phyloP scores from a whole-genome alignment of 1,140 invertebrate species.

The Anastrepha ludens region DNA sequence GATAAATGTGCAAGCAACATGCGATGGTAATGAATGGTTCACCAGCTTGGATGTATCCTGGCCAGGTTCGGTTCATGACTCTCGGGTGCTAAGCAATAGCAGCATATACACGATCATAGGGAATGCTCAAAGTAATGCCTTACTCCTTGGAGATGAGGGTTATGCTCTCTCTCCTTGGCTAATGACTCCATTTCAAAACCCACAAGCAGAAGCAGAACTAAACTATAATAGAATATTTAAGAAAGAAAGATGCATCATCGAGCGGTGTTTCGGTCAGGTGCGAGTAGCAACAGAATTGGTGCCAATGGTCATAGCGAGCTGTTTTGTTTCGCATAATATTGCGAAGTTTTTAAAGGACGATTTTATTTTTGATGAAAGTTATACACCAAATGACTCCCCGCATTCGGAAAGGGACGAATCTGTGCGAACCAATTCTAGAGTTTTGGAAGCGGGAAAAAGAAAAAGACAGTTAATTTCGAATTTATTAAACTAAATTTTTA shows the following conservation, averaged over 20 bases:
- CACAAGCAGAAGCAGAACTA: background rate
- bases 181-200: conserved; percentile 53
- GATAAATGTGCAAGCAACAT: conserved; percentile 55
- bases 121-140: conserved; percentile 23
- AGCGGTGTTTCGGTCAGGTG: conserved; percentile 51
- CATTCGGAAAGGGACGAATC: too few relatives aligned
- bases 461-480: too few relatives aligned
- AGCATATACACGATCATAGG: background rate
- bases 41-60: conserved; percentile 50
- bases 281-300: background rate
- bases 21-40: conserved; percentile 47
- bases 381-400: too few relatives aligned
- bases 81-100: conserved; percentile 33
- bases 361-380: too few relatives aligned
- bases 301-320: conserved; percentile 6
- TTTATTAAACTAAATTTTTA: too few relatives aligned
- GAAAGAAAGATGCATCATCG: conserved; percentile 36
- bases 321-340: conserved; percentile 51
- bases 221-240: background rate
- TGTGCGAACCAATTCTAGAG: too few relatives aligned
- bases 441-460: too few relatives aligned
- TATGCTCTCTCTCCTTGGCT: conserved; percentile 59
- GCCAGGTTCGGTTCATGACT: conserved; percentile 54
- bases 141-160: conserved; percentile 59
- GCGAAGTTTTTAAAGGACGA: conserved; percentile 12